Percentiles rank a stretch among this genome's conserved stretches.
Evolutionary conservation across 2,888 invertebrate species (phyloP).

Genomic region (Nycteola revayana): DNA sequence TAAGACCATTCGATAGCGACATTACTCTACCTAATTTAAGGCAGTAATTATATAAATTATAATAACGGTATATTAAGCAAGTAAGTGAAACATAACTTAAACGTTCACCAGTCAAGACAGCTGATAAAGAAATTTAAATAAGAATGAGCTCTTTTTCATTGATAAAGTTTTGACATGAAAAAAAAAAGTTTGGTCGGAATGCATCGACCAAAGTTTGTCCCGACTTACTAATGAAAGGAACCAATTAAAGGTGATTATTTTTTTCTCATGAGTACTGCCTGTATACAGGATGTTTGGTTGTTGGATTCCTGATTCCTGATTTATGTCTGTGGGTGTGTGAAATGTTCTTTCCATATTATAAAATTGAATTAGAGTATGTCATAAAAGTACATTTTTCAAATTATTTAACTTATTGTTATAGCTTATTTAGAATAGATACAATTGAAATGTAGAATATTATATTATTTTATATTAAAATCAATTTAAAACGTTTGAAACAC

Average conservation of each 20-base stretch:
- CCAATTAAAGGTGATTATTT: constrained; percentile 80
- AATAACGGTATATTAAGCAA: constrained; percentile 33
- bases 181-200: constrained; percentile 70
- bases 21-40: not conserved
- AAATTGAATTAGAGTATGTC: too few species aligned
- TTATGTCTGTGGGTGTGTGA: not conserved
- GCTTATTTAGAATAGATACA: too few species aligned
- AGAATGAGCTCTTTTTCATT: constrained; percentile 80
- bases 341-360: too few species aligned
- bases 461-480: too few species aligned
- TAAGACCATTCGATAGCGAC: too few species aligned
- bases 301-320: not conserved
- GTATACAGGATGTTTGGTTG: constrained; percentile 50
- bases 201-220: constrained; percentile 53
- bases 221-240: constrained; percentile 79
- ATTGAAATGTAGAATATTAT: too few species aligned
- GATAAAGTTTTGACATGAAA: constrained; percentile 80
- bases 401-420: too few species aligned
- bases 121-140: constrained; percentile 76
- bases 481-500: too few species aligned
- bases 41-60: constrained; percentile 7
- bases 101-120: constrained; percentile 57
- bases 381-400: too few species aligned
- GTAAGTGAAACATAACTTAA: constrained; percentile 62
- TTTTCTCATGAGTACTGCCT: constrained; percentile 63